Base-by-base conservation (phyloP, 2,113 vertebrate genomes). In the Psilopsiagon aurifrons region DNA sequence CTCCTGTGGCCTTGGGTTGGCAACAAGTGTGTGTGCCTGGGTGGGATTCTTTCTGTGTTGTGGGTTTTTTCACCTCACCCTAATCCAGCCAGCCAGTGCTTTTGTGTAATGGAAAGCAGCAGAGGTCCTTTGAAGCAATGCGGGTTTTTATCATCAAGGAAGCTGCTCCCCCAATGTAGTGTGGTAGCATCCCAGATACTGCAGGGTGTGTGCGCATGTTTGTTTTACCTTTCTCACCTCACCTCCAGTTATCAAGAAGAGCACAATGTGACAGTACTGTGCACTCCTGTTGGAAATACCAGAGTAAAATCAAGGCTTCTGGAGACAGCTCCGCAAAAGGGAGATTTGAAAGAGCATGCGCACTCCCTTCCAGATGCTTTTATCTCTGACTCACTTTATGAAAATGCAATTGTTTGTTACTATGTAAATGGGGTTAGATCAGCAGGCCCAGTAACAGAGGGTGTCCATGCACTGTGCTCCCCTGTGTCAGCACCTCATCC, bases 301-400 rank as follows among this genome's bases (percentile, higher is more conserved):
- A 57, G 44, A 35, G 66, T n/a, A 66, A 86, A 92, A 88, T 43
- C 90, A 88, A 79, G 62, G 47, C 66, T 84, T 82, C 44, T 92
- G 66, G 69, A 95, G 69, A 59, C 19, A n/a, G 23, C 17, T 87
- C 14, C 88, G 91, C 80, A 55, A 70, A 71, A 89, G 29, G 28
- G 74, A 85, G 49, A 91, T 84, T 78, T 83, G 52, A 91, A 94
- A 85, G 83, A 90, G 49, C 76, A 80, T 84, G 51, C 57, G 33
- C 7, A 2, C 47, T 95, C 84, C 79, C 54, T 75, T 95, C 73
- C 39, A 92, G 63, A 78, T 83, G 70, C 76, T 94, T 95, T 94
- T 88, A 49, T 97, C 89, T 96, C 85, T 94, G 94, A 96, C 49
- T 94, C 89, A 91, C 64, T 70, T 66, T 83, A 84, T 64, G 74